Base-by-base conservation (phyloP, 2,888 invertebrate species). In the Drosophila limbata region DNA sequence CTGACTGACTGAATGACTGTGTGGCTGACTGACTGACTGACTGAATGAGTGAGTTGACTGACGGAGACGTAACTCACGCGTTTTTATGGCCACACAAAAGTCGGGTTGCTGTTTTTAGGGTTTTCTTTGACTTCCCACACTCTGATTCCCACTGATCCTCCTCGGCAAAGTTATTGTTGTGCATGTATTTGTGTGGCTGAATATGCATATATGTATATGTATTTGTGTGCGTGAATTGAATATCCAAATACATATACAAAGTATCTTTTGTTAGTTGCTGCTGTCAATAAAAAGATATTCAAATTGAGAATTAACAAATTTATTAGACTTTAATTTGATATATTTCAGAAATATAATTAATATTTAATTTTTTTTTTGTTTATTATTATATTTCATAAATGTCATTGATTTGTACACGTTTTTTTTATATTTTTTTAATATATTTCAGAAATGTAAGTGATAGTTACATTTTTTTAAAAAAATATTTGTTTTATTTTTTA, bases 51-150 rank as follows among this genome's bases (percentile, higher is more conserved):
- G 50, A 67, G 51, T 45, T 50, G 53, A 65, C 69, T 60, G 71
- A 69, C 73, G 48, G 47, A 61, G 25, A 78, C 79, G 77, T 84
- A 88, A 82, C 88, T 88, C 75, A 74, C 72, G 77, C 83, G 67
- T 88, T 84, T 84, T 88, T 84, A 84, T 84, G 77, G 63, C 88
- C 81, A 78, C 85, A 84, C 85, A 77, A 77, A 84, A 77, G 77
- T 73, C 70, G 45, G 42, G 39, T 35, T 64, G 66, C 70, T 45
- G 52, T 75, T 73, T 73, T 80, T 68, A 68, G 77, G 71, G 69
- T 67, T 72, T 83, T 77, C 67, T 57, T 63, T 76, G 63, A 76
- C 87, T 84, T 81, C 74, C 84, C 82, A 73, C 83, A 75, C 77
- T 77, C 69, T 60, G 75, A 67, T 77, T 77, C 81, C 57, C 72